A percentile compares a stretch with the other conserved stretches of the same genome.
Evolutionary conservation across 2,888 invertebrate species (phyloP).

Genomic region (Andrena bicolor): DNA sequence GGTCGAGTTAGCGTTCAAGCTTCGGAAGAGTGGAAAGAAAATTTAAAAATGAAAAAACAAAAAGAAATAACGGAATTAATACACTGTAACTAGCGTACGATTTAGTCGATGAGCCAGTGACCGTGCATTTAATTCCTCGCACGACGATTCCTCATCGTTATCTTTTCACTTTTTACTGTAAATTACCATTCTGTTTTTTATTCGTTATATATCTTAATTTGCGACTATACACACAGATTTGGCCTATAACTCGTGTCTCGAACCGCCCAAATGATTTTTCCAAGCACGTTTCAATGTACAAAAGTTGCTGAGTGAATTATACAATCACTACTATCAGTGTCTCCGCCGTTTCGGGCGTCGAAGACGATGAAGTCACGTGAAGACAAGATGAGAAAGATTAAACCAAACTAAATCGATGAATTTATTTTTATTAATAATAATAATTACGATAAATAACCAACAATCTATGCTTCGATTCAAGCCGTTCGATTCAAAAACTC

Average conservation of each 20-base stretch:
- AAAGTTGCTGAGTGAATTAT: constrained; percentile 5
- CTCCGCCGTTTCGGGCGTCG: constrained; percentile 2
- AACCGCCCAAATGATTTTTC: constrained; percentile 15
- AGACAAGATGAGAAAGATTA: constrained; percentile 52
- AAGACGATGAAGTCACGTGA: constrained; percentile 1
- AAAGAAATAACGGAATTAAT: constrained; percentile 7
- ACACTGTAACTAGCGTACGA: constrained; percentile 13
- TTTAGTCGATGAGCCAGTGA: constrained; percentile 18
- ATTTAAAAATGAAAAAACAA: background rate
- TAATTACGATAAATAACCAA: constrained; percentile 79
- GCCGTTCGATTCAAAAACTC: constrained; percentile 71
- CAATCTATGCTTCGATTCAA: constrained; percentile 74
- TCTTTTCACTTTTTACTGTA: constrained; percentile 9
- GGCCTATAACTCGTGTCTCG: constrained; percentile 23
- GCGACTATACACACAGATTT: constrained; percentile 47
- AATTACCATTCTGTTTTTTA: background rate
- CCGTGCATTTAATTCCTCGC: constrained; percentile 7
- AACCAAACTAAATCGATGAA: constrained; percentile 70
- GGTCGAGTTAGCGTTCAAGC: constrained; percentile 57
- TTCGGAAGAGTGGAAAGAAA: constrained; percentile 35
- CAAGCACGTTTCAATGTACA: constrained; percentile 46
- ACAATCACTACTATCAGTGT: constrained; percentile 12
- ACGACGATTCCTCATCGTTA: constrained; percentile 9
- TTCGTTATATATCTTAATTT: constrained; percentile 21
- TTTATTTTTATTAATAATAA: constrained; percentile 71